These are phyloP conservation scores for Chamaea fasciata DNA, from an alignment of 2,113 vertebrate genomes.

Conservation along the genomic window DNA sequence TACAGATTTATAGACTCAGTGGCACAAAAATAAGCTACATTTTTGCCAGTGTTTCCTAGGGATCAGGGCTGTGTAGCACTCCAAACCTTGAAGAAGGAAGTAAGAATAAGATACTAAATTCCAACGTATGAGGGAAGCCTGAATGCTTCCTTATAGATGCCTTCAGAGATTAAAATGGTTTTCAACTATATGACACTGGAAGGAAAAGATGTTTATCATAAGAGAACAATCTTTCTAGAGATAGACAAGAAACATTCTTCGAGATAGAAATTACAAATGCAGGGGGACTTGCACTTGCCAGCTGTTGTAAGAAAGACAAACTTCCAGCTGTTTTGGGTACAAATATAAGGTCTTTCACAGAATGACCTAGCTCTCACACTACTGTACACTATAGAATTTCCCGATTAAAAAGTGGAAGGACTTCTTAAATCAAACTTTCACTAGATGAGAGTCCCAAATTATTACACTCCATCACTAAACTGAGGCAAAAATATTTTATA, in stretches of 20 bases:
- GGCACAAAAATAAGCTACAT: neutral
- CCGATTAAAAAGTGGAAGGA: neutral
- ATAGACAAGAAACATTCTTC: neutral
- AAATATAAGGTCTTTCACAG: neutral
- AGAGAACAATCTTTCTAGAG: neutral
- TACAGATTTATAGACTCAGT: neutral
- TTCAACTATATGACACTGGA: neutral
- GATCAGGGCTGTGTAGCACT: neutral
- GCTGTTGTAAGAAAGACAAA: neutral
- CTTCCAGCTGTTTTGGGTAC: neutral
- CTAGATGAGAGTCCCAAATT: neutral
- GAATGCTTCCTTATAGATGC: neutral
- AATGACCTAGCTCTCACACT: neutral
- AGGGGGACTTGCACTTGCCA: neutral
- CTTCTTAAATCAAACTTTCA: neutral
- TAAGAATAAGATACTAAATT: neutral
- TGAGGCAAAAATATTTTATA: neutral
- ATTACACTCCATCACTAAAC: neutral
- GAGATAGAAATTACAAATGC: neutral
- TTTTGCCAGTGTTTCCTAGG: neutral
- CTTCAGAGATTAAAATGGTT: neutral
- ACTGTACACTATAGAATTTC: neutral
- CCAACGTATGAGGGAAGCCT: neutral
- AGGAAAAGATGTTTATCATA: neutral
- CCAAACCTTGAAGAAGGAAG: neutral